A percentile compares a stretch with the other conserved stretches of the same genome.
These are phyloP conservation scores for Agonopterix heracliana DNA, from an alignment of 2,888 invertebrate species.

Conservation along the genomic window DNA sequence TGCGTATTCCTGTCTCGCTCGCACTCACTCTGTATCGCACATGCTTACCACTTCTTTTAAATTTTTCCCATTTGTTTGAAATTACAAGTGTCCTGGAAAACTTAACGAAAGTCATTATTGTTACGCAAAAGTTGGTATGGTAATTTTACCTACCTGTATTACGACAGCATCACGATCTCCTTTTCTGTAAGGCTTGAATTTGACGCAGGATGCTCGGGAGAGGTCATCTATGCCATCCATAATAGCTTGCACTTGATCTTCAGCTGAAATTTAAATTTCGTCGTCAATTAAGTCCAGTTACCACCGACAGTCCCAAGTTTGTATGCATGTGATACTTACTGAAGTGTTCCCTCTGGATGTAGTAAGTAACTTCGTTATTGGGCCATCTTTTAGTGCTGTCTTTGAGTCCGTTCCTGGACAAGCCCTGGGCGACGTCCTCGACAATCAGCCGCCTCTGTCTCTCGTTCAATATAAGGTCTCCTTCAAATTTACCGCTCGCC, in stretches of 20 bases:
- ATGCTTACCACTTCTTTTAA: no score
- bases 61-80: no score
- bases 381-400: constrained; percentile 68
- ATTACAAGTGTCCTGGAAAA: no score
- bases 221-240: constrained; percentile 63
- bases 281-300: neutral
- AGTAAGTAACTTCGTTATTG: constrained; percentile 62
- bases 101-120: no score
- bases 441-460: constrained; percentile 60
- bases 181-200: constrained; percentile 60
- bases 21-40: no score
- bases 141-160: constrained; percentile 51
- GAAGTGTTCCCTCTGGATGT: constrained; percentile 63
- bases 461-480: constrained; percentile 68
- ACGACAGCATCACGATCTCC: constrained; percentile 68
- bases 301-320: neutral
- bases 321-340: constrained; percentile 39
- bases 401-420: constrained; percentile 60
- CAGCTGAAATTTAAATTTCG: constrained; percentile 29
- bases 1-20: no score
- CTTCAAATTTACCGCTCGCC: constrained; percentile 71
- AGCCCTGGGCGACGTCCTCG: constrained; percentile 56
- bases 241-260: constrained; percentile 64
- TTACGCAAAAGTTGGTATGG: no score
- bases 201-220: constrained; percentile 63